Base-by-base conservation (phyloP, 2,113 vertebrate genomes). In the Odocoileus hemionus region DNA sequence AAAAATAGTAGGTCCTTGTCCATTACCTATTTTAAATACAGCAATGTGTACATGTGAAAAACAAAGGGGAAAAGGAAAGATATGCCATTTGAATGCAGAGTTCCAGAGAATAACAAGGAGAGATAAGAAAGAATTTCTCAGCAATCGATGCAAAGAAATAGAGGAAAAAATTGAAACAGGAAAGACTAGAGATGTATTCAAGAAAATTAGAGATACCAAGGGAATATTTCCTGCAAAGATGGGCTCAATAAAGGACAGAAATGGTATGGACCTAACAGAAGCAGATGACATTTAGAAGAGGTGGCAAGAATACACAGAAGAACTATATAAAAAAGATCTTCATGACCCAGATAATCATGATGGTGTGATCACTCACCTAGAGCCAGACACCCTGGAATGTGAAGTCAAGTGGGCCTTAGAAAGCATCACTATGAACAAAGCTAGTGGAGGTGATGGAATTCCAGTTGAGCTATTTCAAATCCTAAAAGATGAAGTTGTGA, bases 51-150 rank as follows among this genome's bases (percentile, higher is more conserved):
- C 16, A 67, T n/a, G 16, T 8, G 4, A n/a, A n/a, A 67, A n/a
- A 33, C 8, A n/a, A n/a, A 67, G 16, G 7, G 2, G 7, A n/a
- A n/a, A 67, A n/a, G 15, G 8, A n/a, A n/a, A 19, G 33, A n/a
- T 5, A 67, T 4, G n/a, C 15, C 30, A 67, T 67, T n/a, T n/a
- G 7, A 19, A n/a, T 5, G 16, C 7, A 64, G 61, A 67, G 15
- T 19, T 67, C 16, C 61, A 67, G n/a, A 17, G 33, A 9, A n/a
- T 0, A n/a, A 8, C 4, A 67, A n/a, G 7, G 3, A n/a, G 33
- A n/a, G 33, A 67, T 67, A 33, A 19, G 7, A n/a, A 67, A n/a
- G 15, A 8, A 19, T n/a, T n/a, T 7, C 16, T 67, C 61, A n/a
- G 61, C 0, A 4, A 67, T 17, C 16, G n/a, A 1, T 19, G 4